Evolutionary conservation across 1,140 invertebrate species (phyloP), one percentile per base, ranked within the genome.

Genomic region (Cydia splendana): DNA sequence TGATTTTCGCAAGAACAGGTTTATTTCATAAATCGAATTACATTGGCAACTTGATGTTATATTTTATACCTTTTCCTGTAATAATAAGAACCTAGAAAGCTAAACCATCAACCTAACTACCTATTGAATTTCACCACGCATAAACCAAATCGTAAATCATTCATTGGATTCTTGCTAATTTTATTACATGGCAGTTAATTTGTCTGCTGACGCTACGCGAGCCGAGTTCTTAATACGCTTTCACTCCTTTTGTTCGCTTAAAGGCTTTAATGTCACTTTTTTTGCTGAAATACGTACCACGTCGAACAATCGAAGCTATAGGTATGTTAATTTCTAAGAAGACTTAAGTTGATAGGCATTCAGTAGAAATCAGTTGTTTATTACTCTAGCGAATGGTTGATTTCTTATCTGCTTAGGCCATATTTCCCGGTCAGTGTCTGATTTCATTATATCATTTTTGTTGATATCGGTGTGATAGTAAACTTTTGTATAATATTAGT

Each of bases 161-260:
- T 62, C 57, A 62, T 24, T 62, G 20, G 57, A 24, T 24, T 62
- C 57, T 62, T 62, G 57, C 20, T 62, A 62, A 62, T 62, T 62
- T 62, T 62, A 62, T 62, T 62, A 12, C 20, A 18, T 4, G 15
- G 57, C 30, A 15, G n/a, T 42, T 71, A 71, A 71, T 71, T n/a
- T 45, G 67, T 38, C 30, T 71, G 67, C 38, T 71, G 67, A 71
- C 67, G 67, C 34, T 71, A 71, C 67, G 67, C 34, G 30, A n/a
- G 38, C 65, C 78, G 76, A 53, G 75, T 77, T 51, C 74, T 75
- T 82, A 76, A 81, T 79, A 77, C 80, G 86, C 89, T 91, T 91
- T 91, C 89, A 84, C 88, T 90, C 81, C 84, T 85, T 88, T 91
- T 91, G 88, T 90, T 87, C 78, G 71, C 30, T 79, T 81, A 83